Base-by-base conservation (phyloP, 2,113 vertebrate genomes). In the Cichladusa arquata region DNA sequence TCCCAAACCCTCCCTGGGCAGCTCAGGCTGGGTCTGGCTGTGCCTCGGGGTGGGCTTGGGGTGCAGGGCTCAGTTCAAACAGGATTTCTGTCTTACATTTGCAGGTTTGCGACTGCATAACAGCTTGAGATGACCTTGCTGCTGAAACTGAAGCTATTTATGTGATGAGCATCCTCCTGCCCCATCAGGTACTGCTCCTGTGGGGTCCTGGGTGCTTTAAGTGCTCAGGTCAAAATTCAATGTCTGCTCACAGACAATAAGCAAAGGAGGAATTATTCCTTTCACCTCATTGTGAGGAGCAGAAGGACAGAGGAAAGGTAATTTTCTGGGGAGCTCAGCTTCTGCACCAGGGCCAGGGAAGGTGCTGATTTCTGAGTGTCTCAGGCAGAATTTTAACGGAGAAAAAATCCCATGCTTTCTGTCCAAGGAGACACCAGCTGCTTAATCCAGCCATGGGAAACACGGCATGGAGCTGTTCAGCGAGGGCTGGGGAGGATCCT, bases 61-160 rank as follows among this genome's bases (percentile, higher is more conserved):
- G 47, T 23, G 7, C 44, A 45, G 44, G 44, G 44, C 5, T 45
- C 44, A n/a, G 38, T 56, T 67, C 67, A 74, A 92, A 34, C 11
- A 64, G 62, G 20, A 58, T 82, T 91, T 86, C 24, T 65, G 38
- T 44, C 44, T 92, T 14, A 1, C 6, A 12, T 25, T 65, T 4
- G 4, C 11, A 20, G 45, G n/a, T 53, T 24, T n/a, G 62, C 9
- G 74, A 23, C 58, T 72, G 60, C 7, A 29, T 16, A 17, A 40
- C 42, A 45, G 29, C 53, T 76, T 34, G 66, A 56, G 66, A 33
- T 87, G 78, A 69, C 84, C 74, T 94, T 95, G 76, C 38, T 77
- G 65, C 25, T 84, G 76, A 62, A 65, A 42, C 38, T 54, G 82
- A 45, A 73, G 76, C 54, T 90, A 33, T 65, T 94, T 50, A 1